Conservation (phyloP, 2,888 invertebrate species). For the Blastobasis adustella region DNA sequence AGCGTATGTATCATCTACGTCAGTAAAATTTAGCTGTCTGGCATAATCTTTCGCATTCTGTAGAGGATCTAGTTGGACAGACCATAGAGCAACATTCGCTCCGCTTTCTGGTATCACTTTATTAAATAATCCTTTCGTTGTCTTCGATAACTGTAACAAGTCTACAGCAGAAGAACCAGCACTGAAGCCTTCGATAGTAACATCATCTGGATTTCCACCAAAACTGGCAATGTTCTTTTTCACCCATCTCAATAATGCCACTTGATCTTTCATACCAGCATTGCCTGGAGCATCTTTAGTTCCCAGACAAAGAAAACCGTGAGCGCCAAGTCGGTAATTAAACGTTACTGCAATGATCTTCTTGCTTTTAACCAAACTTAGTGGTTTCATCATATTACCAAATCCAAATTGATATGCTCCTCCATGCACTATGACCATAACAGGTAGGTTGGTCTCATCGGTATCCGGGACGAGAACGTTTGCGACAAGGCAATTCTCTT, state of each 20-base stretch:
- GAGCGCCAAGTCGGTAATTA: constrained; percentile 29
- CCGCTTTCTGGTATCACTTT: constrained; percentile 42
- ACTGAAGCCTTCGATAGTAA: constrained; percentile 35
- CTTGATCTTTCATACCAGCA: constrained; percentile 39
- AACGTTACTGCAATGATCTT: constrained; percentile 24
- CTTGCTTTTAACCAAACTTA: constrained; percentile 17
- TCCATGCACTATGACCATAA: constrained; percentile 28
- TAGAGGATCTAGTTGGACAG: constrained; percentile 31
- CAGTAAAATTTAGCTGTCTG: constrained; percentile 19
- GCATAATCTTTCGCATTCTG: constrained; percentile 29
- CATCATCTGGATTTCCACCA: constrained; percentile 41
- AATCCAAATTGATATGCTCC: constrained; percentile 24
- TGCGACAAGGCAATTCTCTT: too few species aligned
- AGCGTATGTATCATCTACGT: constrained; percentile 27
- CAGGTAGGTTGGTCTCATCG: constrained; percentile 21
- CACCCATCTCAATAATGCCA: constrained; percentile 40
- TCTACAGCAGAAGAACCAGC: constrained; percentile 35
- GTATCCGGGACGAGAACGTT: too few species aligned
- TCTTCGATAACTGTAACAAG: constrained; percentile 31
- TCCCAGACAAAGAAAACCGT: constrained; percentile 30
- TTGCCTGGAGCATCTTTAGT: constrained; percentile 35
- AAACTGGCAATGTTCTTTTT: constrained; percentile 37
- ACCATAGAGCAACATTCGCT: constrained; percentile 24
- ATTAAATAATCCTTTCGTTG: constrained; percentile 30
- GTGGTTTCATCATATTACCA: constrained; percentile 14